phyloP scores from a whole-genome alignment of 2,888 invertebrate genomes.

The Encarsia formosa region DNA sequence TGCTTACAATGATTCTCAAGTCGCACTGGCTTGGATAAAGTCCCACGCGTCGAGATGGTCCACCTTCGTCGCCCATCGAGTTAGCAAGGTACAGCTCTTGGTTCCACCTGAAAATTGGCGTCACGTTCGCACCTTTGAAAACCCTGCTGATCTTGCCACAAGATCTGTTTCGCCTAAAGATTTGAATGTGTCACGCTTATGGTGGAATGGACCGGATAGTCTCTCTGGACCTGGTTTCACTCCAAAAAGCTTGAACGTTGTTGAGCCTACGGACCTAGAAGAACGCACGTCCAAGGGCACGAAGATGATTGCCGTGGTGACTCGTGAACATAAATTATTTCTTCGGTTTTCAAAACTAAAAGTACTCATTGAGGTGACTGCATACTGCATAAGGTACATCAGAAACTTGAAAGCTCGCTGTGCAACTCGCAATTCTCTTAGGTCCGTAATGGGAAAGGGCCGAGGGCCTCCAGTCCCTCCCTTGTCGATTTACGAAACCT shows the following conservation, averaged over 20 bases:
- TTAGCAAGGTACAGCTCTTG: background rate
- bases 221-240: slow-evolving; percentile 25
- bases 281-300: background rate
- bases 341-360: too few relatives aligned
- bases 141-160: too few relatives aligned
- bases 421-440: too few relatives aligned
- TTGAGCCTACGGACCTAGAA: background rate
- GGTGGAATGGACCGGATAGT: background rate
- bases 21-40: background rate
- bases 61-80: background rate
- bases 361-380: too few relatives aligned
- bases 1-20: background rate
- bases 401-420: too few relatives aligned
- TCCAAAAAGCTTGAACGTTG: background rate
- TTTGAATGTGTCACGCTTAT: background rate
- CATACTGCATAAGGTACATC: too few relatives aligned
- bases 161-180: background rate
- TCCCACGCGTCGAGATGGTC: background rate
- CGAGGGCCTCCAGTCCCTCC: too few relatives aligned
- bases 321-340: too few relatives aligned
- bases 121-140: background rate
- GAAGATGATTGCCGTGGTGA: too few relatives aligned
- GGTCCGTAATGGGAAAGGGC: too few relatives aligned
- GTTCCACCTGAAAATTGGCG: background rate
- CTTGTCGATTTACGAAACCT: too few relatives aligned